Evolutionary conservation across 2,797 vertebrate genomes (phyloP).

Genomic region (Capromys pilorides): DNA sequence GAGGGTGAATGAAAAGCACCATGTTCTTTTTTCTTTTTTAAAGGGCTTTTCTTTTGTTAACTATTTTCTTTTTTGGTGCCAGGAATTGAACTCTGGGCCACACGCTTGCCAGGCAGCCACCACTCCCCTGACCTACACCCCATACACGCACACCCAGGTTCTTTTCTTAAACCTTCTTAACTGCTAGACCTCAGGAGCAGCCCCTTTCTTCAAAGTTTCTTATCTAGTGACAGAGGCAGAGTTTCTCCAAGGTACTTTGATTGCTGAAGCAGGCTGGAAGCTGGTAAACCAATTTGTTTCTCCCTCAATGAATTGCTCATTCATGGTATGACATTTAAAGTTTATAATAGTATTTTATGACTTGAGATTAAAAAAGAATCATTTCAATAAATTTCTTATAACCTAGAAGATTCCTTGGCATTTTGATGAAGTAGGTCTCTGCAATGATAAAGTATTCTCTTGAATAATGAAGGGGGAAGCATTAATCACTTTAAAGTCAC

Average conservation of each 20-base stretch:
- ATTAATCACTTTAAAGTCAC: conserved; percentile 66
- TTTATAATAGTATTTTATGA: conserved; percentile 70
- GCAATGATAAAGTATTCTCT: conserved; percentile 71
- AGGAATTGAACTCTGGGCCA: too few relatives aligned
- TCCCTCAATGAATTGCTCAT: conserved; percentile 54
- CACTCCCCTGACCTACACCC: too few relatives aligned
- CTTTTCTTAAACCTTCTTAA: not conserved
- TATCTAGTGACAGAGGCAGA: not conserved
- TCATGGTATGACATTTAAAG: conserved; percentile 70
- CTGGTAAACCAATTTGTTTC: conserved; percentile 48
- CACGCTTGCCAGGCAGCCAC: too few relatives aligned
- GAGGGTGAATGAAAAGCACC: not conserved
- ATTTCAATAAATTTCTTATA: conserved; percentile 71
- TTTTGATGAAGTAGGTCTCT: conserved; percentile 73
- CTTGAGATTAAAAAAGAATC: conserved; percentile 72
- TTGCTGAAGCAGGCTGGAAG: not conserved
- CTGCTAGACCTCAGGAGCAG: not conserved
- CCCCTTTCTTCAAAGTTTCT: not conserved
- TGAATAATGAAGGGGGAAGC: conserved; percentile 55
- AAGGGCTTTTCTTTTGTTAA: not conserved
- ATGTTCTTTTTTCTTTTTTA: not conserved
- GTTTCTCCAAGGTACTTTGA: not conserved
- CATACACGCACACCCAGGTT: too few relatives aligned
- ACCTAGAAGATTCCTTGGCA: conserved; percentile 73
- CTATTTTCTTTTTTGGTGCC: too few relatives aligned